These are phyloP conservation scores for Myotis planiceps DNA, from an alignment of 2,797 vertebrate genomes.

Conservation along the genomic window DNA sequence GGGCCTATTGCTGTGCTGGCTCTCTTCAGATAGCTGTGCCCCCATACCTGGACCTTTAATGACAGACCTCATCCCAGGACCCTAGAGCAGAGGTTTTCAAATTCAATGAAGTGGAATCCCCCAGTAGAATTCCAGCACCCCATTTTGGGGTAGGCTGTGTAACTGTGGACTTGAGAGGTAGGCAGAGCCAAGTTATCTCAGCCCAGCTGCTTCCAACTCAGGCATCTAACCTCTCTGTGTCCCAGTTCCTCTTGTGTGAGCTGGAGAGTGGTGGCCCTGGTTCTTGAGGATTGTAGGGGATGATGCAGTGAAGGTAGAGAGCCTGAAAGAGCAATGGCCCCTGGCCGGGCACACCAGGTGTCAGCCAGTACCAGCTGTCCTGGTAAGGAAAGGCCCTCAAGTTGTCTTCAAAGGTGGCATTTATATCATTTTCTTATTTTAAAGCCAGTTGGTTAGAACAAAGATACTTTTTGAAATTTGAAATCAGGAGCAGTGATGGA, in stretches of 20 bases:
- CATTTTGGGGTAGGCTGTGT: neutral
- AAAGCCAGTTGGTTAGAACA: constrained; percentile 10
- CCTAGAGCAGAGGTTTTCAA: neutral
- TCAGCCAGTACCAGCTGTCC: neutral
- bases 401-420: neutral
- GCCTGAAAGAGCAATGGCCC: neutral
- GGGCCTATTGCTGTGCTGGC: neutral
- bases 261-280: neutral
- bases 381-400: neutral
- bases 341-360: neutral
- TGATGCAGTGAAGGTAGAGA: neutral
- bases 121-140: neutral
- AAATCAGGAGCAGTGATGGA: neutral
- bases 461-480: neutral
- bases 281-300: neutral
- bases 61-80: neutral
- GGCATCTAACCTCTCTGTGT: neutral
- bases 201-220: neutral
- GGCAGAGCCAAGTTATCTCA: neutral
- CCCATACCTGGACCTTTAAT: neutral
- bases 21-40: neutral
- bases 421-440: constrained; percentile 43
- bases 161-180: neutral
- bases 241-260: neutral
- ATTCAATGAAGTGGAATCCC: neutral